Base-by-base conservation (phyloP, 1,140 invertebrate genomes). In the Brachionus angularis region DNA sequence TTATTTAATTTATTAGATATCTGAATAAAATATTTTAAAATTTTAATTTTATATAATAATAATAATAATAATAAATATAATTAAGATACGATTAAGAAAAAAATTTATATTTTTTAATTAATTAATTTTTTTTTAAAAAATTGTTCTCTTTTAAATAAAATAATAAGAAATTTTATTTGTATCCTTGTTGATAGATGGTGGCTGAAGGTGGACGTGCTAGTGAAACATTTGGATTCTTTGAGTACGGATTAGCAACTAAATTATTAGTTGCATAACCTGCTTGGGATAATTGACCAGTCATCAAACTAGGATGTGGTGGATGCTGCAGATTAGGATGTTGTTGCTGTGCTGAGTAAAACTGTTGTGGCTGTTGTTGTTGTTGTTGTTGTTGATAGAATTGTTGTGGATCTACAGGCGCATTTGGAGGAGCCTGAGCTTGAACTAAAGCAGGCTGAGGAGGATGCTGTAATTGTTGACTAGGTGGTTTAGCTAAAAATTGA, bases 181-280 rank as follows among this genome's bases (percentile, higher is more conserved):
- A 67, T 7, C 62, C 62, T 34, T 46, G 62, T 50, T 46, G 42
- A 31, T 67, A 67, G 16, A 67, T 31, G 8, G 42, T 47, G 18
- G 39, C 16, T 23, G 62, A 47, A 3, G 62, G 62, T 18, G 62
- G 62, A 25, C 62, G 62, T 29, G 31, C 62, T 67, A 46, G 42
- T 18, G 62, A 47, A 18, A 50, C 23, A 25, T 47, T 67, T 31
- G 62, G 62, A 33, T 46, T 46, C 21, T 50, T 67, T 21, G 62
- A 67, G 16, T 47, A 67, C 3, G 62, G 62, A 27, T 67, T 67
- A n/a, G n/a, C n/a, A n/a, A n/a, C n/a, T n/a, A n/a, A n/a, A n/a
- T n/a, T n/a, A n/a, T n/a, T n/a, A n/a, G n/a, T n/a, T n/a, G n/a
- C n/a, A n/a, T n/a, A n/a, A n/a, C n/a, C 14, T 18, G 3, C 14